phyloP scores from a whole-genome alignment of 2,888 invertebrate genomes.

The Mantis religiosa region DNA sequence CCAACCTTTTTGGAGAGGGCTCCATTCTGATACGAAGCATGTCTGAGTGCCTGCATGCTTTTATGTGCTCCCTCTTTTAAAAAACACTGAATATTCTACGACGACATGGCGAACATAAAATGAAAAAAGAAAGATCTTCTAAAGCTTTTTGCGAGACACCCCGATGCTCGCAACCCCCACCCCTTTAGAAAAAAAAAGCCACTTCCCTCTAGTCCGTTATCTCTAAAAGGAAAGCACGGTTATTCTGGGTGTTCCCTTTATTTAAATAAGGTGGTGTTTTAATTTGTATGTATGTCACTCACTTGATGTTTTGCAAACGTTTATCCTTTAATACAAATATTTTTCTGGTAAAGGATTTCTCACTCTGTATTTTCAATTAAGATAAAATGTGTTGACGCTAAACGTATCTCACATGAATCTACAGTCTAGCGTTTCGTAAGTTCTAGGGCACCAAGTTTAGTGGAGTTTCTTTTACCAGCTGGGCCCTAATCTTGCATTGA shows the following conservation, averaged over 20 bases:
- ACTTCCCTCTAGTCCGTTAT: not conserved
- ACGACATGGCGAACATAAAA: not conserved
- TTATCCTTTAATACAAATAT: not conserved
- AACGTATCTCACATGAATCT: too few species aligned
- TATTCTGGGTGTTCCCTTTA: not conserved
- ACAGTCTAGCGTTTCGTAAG: too few species aligned
- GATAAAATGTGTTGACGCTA: too few species aligned
- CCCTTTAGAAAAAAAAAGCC: not conserved
- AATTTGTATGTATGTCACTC: not conserved
- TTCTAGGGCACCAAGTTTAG: too few species aligned
- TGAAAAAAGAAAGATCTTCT: not conserved
- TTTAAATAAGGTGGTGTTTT: not conserved
- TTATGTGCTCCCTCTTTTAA: not conserved
- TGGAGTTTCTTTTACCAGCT: too few species aligned
- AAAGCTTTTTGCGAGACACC: not conserved
- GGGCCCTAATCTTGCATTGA: too few species aligned
- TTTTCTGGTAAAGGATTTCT: too few species aligned
- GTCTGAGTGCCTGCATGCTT: not conserved
- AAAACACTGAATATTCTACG: not conserved
- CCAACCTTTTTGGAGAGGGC: not conserved
- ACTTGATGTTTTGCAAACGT: not conserved
- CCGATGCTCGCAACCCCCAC: not conserved
- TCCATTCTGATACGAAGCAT: not conserved
- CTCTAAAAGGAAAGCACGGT: not conserved
- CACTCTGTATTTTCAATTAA: too few species aligned